Conservation (phyloP, 2,797 vertebrate genomes). For the Sebastes melanostomus region DNA sequence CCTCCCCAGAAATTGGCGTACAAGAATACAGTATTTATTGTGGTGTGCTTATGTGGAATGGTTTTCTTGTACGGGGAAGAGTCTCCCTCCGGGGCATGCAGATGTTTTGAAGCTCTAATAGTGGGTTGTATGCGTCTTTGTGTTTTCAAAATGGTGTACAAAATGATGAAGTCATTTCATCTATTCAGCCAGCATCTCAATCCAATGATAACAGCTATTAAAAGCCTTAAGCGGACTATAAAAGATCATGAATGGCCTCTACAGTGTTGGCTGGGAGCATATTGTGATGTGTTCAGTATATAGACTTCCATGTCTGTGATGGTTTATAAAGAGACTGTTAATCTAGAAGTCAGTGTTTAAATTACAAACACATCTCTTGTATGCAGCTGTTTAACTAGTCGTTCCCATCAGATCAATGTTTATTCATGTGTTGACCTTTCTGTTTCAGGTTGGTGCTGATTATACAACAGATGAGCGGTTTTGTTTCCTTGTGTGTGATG, state of each 20-base stretch:
- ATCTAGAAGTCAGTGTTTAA: conserved; percentile 22
- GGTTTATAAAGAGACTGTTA: conserved; percentile 14
- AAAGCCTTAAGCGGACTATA: conserved; percentile 9
- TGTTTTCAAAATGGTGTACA: background rate
- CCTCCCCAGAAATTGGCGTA: conserved; percentile 38
- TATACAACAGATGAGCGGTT: conserved; percentile 48
- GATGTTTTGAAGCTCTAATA: conserved; percentile 6
- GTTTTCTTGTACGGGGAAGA: background rate
- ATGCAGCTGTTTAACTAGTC: conserved; percentile 39
- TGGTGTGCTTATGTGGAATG: background rate
- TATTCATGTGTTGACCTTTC: conserved; percentile 66
- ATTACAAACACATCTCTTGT: conserved; percentile 5
- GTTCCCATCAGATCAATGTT: conserved; percentile 46
- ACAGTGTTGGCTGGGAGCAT: background rate
- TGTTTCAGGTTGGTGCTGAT: conserved; percentile 55
- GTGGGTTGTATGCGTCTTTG: background rate
- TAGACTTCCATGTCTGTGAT: background rate
- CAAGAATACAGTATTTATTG: conserved; percentile 38
- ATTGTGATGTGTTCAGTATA: conserved; percentile 4
- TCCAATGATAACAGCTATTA: conserved; percentile 1
- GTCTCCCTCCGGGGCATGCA: background rate
- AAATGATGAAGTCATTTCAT: conserved; percentile 19
- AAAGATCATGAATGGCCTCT: conserved; percentile 16
- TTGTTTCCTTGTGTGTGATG: conserved; percentile 50
- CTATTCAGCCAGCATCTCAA: background rate